Percentiles rank a stretch among this genome's conserved stretches.
Evolutionary conservation across 2,888 invertebrate species (phyloP).

Genomic region (Sinodicranocentrus sp.): DNA sequence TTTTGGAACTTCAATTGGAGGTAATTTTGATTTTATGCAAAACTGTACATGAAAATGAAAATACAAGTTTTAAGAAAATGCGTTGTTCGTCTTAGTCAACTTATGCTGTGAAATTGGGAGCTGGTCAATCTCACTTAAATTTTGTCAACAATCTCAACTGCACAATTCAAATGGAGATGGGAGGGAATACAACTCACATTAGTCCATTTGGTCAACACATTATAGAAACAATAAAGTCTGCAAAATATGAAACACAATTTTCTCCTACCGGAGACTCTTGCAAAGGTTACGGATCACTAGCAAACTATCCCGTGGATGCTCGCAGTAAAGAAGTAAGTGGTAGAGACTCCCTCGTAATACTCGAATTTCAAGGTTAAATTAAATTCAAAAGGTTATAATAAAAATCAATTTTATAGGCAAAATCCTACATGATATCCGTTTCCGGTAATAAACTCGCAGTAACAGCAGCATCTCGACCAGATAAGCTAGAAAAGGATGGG

Average conservation of each 20-base stretch:
- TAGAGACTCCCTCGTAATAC: neutral
- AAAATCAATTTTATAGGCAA: conserved; percentile 38
- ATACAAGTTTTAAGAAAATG: conserved; percentile 18
- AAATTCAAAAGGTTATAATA: neutral
- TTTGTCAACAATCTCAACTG: conserved; percentile 84
- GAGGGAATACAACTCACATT: conserved; percentile 8
- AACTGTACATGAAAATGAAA: neutral
- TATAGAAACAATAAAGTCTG: conserved; percentile 45
- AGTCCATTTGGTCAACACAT: conserved; percentile 20
- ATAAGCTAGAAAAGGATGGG: conserved; percentile 48
- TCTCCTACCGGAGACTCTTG: conserved; percentile 13
- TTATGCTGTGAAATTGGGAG: conserved; percentile 72
- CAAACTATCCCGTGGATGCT: conserved; percentile 27
- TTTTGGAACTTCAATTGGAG: conserved; percentile 3
- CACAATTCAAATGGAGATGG: conserved; percentile 78
- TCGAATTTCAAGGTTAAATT: neutral
- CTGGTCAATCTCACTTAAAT: conserved; percentile 80
- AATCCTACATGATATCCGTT: conserved; percentile 44
- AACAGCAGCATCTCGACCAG: neutral
- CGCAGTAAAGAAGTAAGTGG: conserved; percentile 36
- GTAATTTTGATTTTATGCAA: neutral
- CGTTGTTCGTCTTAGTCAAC: conserved; percentile 74
- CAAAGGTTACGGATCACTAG: neutral
- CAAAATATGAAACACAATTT: conserved; percentile 34
- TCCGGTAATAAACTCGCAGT: neutral